These are phyloP conservation scores for Sandelia bainsii DNA, from an alignment of 2,797 vertebrate species.

Conservation along the genomic window DNA sequence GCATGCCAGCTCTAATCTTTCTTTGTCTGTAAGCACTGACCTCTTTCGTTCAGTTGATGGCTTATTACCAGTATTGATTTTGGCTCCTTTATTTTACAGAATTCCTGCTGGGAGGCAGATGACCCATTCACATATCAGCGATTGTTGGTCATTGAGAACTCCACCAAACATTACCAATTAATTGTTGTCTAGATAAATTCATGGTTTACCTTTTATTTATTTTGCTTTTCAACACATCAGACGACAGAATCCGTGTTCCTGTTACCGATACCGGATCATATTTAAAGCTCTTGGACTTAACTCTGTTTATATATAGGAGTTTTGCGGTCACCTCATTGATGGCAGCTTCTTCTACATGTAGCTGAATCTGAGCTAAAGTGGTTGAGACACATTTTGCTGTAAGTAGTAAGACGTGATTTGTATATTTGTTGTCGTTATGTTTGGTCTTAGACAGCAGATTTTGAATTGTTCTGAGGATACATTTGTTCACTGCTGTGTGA, in stretches of 20 bases:
- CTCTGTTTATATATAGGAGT: neutral
- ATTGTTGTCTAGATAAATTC: constrained; percentile 1
- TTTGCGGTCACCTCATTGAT: neutral
- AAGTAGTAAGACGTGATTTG: constrained; percentile 24
- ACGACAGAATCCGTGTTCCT: neutral
- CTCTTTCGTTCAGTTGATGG: constrained; percentile 75
- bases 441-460: neutral
- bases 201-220: neutral
- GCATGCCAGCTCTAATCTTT: constrained; percentile 59
- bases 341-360: constrained; percentile 8
- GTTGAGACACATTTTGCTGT: constrained; percentile 3
- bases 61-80: constrained; percentile 81
- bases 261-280: constrained; percentile 6
- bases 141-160: constrained; percentile 32
- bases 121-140: constrained; percentile 69
- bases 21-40: constrained; percentile 75
- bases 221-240: constrained; percentile 1
- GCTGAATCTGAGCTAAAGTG: constrained; percentile 2
- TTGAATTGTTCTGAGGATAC: neutral
- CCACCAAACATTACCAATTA: constrained; percentile 8
- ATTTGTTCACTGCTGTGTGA: neutral
- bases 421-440: neutral
- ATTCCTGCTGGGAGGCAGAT: constrained; percentile 69
- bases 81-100: constrained; percentile 66
- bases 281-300: constrained; percentile 19